Conservation (phyloP, 1,140 invertebrate species). For the Drosophila pectinifera region DNA sequence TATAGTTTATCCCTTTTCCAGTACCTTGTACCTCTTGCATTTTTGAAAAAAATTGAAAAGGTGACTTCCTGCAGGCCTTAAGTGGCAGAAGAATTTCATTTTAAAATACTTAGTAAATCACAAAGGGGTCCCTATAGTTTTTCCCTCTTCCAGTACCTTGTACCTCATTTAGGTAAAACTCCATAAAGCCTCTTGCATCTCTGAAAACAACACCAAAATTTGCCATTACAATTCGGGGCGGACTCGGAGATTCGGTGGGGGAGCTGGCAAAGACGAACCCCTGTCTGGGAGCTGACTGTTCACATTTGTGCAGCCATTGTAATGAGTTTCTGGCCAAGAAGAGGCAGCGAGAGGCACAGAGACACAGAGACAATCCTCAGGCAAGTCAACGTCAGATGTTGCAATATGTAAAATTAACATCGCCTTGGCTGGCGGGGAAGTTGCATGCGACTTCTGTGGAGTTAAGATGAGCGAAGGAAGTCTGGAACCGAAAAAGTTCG, state of each 20-base stretch:
- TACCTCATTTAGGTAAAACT: background rate
- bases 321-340: constrained; percentile 66
- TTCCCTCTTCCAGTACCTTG: background rate
- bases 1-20: too few relatives aligned
- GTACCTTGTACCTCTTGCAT: too few relatives aligned
- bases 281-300: constrained; percentile 52
- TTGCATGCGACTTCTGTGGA: too few relatives aligned
- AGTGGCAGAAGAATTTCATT: too few relatives aligned
- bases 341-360: too few relatives aligned
- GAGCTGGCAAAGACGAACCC: background rate
- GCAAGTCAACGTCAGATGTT: constrained; percentile 62
- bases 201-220: constrained; percentile 48
- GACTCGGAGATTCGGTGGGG: background rate
- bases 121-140: too few relatives aligned
- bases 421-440: constrained; percentile 9
- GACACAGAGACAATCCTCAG: constrained; percentile 20
- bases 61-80: too few relatives aligned
- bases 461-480: constrained; percentile 1
- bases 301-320: constrained; percentile 78
- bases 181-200: background rate
- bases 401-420: constrained; percentile 77
- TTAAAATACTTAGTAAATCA: too few relatives aligned
- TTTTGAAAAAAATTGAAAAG: too few relatives aligned
- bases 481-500: constrained; percentile 25
- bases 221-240: constrained; percentile 37